phyloP scores from a whole-genome alignment of 2,797 vertebrate genomes.

The Numenius phaeopus region DNA sequence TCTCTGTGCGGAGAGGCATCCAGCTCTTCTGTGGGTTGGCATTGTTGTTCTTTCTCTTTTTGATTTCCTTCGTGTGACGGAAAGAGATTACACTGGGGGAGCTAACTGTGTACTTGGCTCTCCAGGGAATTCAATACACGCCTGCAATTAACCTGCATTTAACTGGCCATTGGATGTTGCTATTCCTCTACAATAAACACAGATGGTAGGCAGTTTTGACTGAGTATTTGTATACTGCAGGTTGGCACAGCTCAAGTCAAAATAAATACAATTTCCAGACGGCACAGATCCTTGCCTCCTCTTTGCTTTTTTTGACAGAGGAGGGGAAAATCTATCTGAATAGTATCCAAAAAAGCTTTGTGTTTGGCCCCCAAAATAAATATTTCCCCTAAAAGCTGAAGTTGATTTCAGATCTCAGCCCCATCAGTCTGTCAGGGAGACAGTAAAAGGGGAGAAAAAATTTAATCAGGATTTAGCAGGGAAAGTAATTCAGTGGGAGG shows the following conservation, averaged over 20 bases:
- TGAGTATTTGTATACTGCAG: slow-evolving; percentile 62
- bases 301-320: background rate
- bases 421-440: slow-evolving; percentile 34
- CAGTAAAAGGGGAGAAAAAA: slow-evolving; percentile 3
- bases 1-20: slow-evolving; percentile 13
- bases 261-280: slow-evolving; percentile 72
- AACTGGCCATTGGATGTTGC: slow-evolving; percentile 51
- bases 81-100: slow-evolving; percentile 60
- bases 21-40: slow-evolving; percentile 46
- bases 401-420: slow-evolving; percentile 39
- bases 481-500: slow-evolving; percentile 46
- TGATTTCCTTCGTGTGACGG: slow-evolving; percentile 63
- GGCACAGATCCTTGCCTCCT: slow-evolving; percentile 15
- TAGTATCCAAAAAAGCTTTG: background rate
- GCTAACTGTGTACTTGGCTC: slow-evolving; percentile 4
- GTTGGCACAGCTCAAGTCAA: slow-evolving; percentile 69
- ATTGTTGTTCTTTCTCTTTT: slow-evolving; percentile 62
- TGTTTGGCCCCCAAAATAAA: slow-evolving; percentile 16
- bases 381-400: slow-evolving; percentile 17
- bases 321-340: background rate
- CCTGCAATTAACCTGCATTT: slow-evolving; percentile 67
- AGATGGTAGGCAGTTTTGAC: slow-evolving; percentile 68
- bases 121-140: slow-evolving; percentile 35
- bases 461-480: slow-evolving; percentile 38
- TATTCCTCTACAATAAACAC: slow-evolving; percentile 57